These are phyloP conservation scores for Acanthisitta chloris DNA, from an alignment of 2,113 vertebrate species.

Conservation along the genomic window DNA sequence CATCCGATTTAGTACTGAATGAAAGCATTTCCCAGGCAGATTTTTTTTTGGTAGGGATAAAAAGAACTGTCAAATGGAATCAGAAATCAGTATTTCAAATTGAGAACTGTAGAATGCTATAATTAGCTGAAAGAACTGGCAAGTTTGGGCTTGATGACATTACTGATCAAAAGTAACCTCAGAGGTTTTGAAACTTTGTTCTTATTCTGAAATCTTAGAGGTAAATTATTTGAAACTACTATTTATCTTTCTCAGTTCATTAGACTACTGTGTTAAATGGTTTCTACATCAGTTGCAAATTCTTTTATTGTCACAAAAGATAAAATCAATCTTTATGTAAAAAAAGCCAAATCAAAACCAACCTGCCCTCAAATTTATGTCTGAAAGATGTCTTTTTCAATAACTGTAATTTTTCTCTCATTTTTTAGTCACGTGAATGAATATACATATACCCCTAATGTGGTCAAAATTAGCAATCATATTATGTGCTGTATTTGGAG, in stretches of 20 bases:
- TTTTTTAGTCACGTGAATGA: neutral
- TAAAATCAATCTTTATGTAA: neutral
- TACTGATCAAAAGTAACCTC: neutral
- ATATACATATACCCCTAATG: neutral
- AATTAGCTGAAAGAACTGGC: neutral
- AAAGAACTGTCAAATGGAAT: neutral
- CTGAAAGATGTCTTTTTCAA: neutral
- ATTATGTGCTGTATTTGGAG: neutral
- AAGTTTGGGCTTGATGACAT: neutral
- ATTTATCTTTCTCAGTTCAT: neutral
- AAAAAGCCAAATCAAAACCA: neutral
- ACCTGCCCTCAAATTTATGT: rapidly evolving
- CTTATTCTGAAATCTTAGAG: neutral
- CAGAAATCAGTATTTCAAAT: neutral
- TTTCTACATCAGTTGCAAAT: neutral
- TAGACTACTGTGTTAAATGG: neutral
- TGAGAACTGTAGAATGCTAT: neutral
- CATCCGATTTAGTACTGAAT: neutral
- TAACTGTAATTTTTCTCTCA: neutral
- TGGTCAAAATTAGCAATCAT: neutral
- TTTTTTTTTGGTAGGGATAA: neutral
- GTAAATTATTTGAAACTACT: neutral
- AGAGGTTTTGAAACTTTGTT: neutral
- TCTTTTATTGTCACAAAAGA: neutral
- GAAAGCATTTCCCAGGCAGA: neutral